Base-by-base conservation (phyloP, 2,113 vertebrate genomes). In the Erpornis zantholeuca region DNA sequence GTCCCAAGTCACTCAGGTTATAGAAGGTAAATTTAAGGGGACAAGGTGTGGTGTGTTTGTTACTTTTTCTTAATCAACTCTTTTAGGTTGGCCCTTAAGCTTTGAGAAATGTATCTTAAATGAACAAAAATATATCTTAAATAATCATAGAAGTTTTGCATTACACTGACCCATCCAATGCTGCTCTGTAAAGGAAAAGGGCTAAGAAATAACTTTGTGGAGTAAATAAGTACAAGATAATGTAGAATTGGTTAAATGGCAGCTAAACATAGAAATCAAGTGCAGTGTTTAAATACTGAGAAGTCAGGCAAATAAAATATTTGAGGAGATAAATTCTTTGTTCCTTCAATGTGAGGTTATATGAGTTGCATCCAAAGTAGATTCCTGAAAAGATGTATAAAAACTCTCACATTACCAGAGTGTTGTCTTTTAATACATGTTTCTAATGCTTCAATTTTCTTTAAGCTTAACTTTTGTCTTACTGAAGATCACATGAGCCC, bases 1-100 rank as follows among this genome's bases (percentile, higher is more conserved):
- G 95, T 97, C 98, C 64, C 98, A 98, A 93, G 98, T 99, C 49
- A 97, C 98, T 73, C 98, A 98, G 97, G 98, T 99, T 94, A 98
- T 99, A 94, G 98, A 98, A 98, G 98, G 98, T 99, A 97, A 98
- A 97, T 94, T 80, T 79, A 88, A 96, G 91, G 88, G 95, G 60
- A 71, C 45, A 12, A 72, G 68, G 73, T 84, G 91, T 92, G 88
- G 82, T 92, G 75, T 90, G 69, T 60, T 86, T 83, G 57, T 94
- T 91, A 53, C 12, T 2, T 81, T 93, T 81, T 44, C 45, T 59
- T 69, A 68, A 83, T 27, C 12, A 12, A 12, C 27, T 80, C 20
- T 5, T 71, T 44, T 22, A 61, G n/a, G 3, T 36, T 68, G 49
- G 45, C 57, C 84, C 22, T 0, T 38, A 53, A 88, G 40, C 25